These are phyloP conservation scores for Lacerta bilineata DNA, from an alignment of 2,797 vertebrate species.

Conservation along the genomic window DNA sequence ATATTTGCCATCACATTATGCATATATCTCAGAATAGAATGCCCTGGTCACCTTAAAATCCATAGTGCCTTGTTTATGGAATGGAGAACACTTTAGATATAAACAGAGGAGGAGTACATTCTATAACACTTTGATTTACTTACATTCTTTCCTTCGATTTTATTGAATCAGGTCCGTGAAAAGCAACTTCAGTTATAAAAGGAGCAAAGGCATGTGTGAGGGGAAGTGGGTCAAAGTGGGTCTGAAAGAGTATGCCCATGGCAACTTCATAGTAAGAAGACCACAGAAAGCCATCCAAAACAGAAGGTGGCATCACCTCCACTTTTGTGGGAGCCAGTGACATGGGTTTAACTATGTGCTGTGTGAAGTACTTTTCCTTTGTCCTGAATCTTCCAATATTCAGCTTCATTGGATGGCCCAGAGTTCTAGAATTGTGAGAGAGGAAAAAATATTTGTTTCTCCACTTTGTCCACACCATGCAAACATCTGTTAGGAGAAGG, in stretches of 20 bases:
- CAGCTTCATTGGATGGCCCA: too few species aligned
- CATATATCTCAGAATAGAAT: neutral
- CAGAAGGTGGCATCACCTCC: neutral
- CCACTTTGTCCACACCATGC: too few species aligned
- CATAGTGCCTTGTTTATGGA: neutral
- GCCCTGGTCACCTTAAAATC: neutral
- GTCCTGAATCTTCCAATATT: too few species aligned
- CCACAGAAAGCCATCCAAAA: neutral
- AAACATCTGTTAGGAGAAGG: too few species aligned
- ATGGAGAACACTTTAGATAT: neutral
- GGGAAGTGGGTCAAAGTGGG: too few species aligned
- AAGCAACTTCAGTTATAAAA: neutral
- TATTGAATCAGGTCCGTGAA: neutral
- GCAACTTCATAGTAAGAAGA: neutral
- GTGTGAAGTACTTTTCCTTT: too few species aligned
- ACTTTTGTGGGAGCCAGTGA: neutral
- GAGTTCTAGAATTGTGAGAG: too few species aligned
- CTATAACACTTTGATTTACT: slow-evolving; percentile 6
- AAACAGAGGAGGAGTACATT: neutral
- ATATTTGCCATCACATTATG: neutral
- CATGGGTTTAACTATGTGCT: too few species aligned
- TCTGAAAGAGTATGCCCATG: neutral
- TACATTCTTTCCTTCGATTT: neutral
- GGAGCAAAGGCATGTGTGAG: neutral
- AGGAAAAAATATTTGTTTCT: too few species aligned